These are phyloP conservation scores for Sebastes oblongus DNA, from an alignment of 2,797 vertebrate species.

Conservation along the genomic window DNA sequence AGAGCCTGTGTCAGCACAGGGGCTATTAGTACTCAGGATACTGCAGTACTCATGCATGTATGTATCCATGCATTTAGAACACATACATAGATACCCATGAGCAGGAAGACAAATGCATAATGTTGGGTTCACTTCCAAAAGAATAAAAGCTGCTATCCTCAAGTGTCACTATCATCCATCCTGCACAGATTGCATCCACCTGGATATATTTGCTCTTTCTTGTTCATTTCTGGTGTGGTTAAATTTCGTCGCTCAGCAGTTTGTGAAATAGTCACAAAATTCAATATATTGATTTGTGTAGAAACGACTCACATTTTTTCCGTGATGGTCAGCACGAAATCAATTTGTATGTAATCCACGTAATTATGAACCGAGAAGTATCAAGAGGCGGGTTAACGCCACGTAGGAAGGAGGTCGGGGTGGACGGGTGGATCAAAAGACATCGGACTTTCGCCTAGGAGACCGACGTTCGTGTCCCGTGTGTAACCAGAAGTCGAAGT, in stretches of 20 bases:
- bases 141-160: neutral
- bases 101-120: neutral
- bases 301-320: too few species aligned
- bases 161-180: neutral
- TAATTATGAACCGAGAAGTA: too few species aligned
- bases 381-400: too few species aligned
- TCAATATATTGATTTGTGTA: too few species aligned
- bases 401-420: too few species aligned
- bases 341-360: too few species aligned
- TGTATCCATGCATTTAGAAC: conserved; percentile 10
- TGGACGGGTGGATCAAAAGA: too few species aligned
- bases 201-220: neutral
- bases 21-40: conserved; percentile 30
- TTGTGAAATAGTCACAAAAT: too few species aligned
- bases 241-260: neutral
- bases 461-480: too few species aligned
- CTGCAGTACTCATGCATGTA: conserved; percentile 5
- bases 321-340: too few species aligned
- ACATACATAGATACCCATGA: neutral
- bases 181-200: neutral
- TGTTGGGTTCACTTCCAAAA: neutral
- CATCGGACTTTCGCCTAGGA: too few species aligned
- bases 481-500: too few species aligned
- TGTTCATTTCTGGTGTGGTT: neutral
- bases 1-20: conserved; percentile 57